Evolutionary conservation across 2,113 vertebrate genomes (phyloP).

Genomic region (Macquaria ambigua): DNA sequence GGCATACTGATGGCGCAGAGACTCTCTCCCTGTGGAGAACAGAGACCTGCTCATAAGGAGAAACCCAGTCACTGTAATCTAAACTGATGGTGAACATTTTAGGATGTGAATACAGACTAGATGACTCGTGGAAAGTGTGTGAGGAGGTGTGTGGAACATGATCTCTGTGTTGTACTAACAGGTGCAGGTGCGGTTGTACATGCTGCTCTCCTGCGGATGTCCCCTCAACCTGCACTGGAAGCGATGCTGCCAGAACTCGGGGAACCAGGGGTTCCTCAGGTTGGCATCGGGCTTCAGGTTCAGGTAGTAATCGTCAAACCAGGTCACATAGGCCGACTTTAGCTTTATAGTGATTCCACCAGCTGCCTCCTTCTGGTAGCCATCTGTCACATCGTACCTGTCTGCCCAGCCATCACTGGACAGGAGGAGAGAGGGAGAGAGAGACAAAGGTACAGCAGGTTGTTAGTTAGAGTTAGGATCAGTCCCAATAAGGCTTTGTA

Average conservation of each 20-base stretch:
- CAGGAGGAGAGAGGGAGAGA: not conserved
- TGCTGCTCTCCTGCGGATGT: slow-evolving; percentile 90
- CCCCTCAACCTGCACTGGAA: slow-evolving; percentile 95
- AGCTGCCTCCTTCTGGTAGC: slow-evolving; percentile 93
- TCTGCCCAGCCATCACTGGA: slow-evolving; percentile 98
- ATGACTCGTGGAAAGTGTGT: not conserved
- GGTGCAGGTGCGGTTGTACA: slow-evolving; percentile 95
- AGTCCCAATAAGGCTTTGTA: not conserved
- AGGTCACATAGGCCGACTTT: slow-evolving; percentile 95
- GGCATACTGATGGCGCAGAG: slow-evolving; percentile 92
- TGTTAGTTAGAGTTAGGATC: not conserved
- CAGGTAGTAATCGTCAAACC: slow-evolving; percentile 99
- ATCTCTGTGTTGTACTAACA: slow-evolving; percentile 84
- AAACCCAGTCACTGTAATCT: not conserved
- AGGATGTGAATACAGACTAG: not conserved
- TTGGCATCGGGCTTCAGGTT: slow-evolving; percentile 94
- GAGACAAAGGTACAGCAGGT: not conserved
- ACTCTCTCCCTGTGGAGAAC: slow-evolving; percentile 88
- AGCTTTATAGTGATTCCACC: slow-evolving; percentile 99
- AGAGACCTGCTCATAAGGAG: slow-evolving; percentile 27
- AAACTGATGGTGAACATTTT: not conserved
- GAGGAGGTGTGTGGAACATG: not conserved
- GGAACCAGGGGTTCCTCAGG: slow-evolving; percentile 96
- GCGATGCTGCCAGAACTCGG: slow-evolving; percentile 97
- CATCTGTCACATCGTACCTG: slow-evolving; percentile 96